These are phyloP conservation scores for Phthorimaea operculella DNA, from an alignment of 1,140 invertebrate species.

Conservation along the genomic window DNA sequence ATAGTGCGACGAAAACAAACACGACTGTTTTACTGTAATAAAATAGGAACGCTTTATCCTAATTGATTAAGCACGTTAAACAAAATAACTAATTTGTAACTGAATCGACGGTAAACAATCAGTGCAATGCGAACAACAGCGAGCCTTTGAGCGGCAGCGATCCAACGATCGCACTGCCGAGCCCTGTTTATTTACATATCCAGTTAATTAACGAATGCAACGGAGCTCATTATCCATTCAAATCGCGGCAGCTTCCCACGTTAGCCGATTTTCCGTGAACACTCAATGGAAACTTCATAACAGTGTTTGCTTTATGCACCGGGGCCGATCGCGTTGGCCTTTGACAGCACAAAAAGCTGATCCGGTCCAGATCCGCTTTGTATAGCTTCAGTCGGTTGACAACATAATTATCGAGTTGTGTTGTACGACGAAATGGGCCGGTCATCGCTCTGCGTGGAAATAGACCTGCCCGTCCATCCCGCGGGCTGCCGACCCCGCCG, in stretches of 20 bases:
- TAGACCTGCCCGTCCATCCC: conserved; percentile 19
- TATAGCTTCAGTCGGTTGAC: conserved; percentile 53
- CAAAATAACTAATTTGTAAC: conserved; percentile 4
- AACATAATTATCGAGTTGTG: conserved; percentile 56
- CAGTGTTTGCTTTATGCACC: conserved; percentile 47
- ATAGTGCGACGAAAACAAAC: too few relatives aligned
- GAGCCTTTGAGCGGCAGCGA: background rate
- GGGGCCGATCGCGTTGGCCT: conserved; percentile 56
- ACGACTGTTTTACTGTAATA: too few relatives aligned
- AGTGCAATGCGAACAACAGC: background rate
- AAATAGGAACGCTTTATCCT: background rate
- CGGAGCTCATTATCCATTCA: conserved; percentile 55
- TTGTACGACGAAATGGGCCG: conserved; percentile 32
- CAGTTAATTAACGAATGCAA: conserved; percentile 57
- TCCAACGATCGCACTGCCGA: background rate
- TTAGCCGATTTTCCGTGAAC: conserved; percentile 49
- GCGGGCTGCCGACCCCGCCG: background rate
- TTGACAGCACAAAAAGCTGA: conserved; percentile 60
- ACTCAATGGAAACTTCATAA: conserved; percentile 50
- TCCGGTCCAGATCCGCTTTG: conserved; percentile 53
- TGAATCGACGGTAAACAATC: conserved; percentile 1
- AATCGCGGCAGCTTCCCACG: conserved; percentile 50
- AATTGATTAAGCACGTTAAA: conserved; percentile 1
- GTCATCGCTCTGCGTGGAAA: conserved; percentile 37
- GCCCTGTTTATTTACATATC: conserved; percentile 55